Evolutionary conservation across 2,797 vertebrate genomes (phyloP).

Genomic region (Buceros bicornis): DNA sequence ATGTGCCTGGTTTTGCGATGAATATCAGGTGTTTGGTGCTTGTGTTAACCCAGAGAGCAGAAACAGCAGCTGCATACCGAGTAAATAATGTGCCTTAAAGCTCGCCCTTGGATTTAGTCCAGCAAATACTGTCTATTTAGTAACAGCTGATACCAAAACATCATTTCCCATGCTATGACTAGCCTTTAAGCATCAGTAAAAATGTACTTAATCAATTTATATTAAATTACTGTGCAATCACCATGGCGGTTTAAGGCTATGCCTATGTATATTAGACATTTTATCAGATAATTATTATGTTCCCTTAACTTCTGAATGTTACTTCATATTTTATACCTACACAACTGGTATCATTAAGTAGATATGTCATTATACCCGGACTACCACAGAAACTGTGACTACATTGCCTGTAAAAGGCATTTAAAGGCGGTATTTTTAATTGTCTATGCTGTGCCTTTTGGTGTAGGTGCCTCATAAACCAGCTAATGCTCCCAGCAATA

Average conservation of each 20-base stretch:
- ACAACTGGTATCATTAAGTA: conserved; percentile 50
- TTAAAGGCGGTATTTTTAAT: background rate
- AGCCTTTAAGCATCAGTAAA: conserved; percentile 75
- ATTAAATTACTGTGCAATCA: conserved; percentile 64
- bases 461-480: background rate
- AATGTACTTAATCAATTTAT: conserved; percentile 75
- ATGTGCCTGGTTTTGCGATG: background rate
- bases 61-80: conserved; percentile 1
- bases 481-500: background rate
- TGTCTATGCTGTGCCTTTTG: background rate
- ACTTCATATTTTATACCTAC: conserved; percentile 57
- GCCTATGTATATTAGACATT: conserved; percentile 50
- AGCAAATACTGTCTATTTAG: conserved; percentile 57
- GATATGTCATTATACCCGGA: conserved; percentile 12
- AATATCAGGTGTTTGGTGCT: conserved; percentile 39
- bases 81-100: conserved; percentile 21
- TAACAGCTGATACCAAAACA: conserved; percentile 66
- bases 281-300: conserved; percentile 69
- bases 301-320: conserved; percentile 47
- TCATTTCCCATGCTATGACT: conserved; percentile 60
- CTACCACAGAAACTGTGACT: conserved; percentile 10
- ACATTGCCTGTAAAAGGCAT: background rate
- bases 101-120: conserved; percentile 52
- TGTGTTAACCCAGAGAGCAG: conserved; percentile 40
- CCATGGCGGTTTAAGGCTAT: conserved; percentile 32